Conservation (phyloP, 2,113 vertebrate species). For the Hippocampus abdominalis region DNA sequence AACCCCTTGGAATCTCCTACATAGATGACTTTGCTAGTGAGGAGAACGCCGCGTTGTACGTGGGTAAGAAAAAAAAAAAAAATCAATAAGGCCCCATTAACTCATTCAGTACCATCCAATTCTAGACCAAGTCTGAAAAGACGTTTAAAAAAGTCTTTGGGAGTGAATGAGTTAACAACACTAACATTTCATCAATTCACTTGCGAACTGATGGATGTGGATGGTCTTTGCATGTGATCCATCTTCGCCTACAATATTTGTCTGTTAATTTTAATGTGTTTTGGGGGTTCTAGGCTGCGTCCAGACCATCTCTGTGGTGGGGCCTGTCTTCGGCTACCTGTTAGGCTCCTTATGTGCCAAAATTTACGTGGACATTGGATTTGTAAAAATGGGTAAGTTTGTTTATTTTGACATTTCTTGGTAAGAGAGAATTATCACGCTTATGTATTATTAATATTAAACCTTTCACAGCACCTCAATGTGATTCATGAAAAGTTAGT, state of each 20-base stretch:
- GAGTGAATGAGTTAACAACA: neutral
- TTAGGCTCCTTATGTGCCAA: constrained; percentile 73
- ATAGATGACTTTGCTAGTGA: constrained; percentile 86
- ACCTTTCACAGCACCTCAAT: neutral
- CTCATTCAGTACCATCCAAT: too few species aligned
- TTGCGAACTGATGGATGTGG: neutral
- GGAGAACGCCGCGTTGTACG: constrained; percentile 90
- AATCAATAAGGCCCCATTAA: neutral
- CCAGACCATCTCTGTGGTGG: constrained; percentile 72
- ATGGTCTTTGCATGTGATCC: too few species aligned
- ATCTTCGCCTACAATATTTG: neutral
- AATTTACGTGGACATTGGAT: constrained; percentile 77
- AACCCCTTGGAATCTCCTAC: constrained; percentile 87
- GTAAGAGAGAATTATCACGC: neutral
- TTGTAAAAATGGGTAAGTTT: constrained; percentile 72
- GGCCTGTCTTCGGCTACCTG: constrained; percentile 73
- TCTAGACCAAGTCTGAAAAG: too few species aligned
- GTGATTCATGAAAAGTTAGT: neutral
- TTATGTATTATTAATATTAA: neutral
- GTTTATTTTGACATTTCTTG: neutral
- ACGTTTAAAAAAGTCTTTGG: too few species aligned
- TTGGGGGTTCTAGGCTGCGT: constrained; percentile 62
- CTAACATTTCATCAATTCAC: neutral
- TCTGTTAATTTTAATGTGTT: neutral
- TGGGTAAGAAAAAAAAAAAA: constrained; percentile 76